Percentiles rank a stretch among this genome's conserved stretches.
Evolutionary conservation across 1,140 invertebrate species (phyloP).

Genomic region (Maconellicoccus hirsutus): DNA sequence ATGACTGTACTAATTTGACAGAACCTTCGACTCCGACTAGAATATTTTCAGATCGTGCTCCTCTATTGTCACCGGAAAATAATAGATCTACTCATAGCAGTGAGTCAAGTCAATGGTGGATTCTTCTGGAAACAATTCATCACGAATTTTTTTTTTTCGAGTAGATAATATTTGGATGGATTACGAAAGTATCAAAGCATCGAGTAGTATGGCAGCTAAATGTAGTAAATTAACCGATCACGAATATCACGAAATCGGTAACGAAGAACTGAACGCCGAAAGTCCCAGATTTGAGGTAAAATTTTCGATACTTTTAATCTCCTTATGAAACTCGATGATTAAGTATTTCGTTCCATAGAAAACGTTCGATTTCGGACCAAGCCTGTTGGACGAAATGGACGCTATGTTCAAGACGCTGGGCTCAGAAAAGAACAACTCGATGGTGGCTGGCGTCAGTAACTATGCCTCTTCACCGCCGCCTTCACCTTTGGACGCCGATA

Average conservation of each 20-base stretch:
- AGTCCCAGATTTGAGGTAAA: constrained; percentile 41
- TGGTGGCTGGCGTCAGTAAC: constrained; percentile 25
- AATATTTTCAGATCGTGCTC: constrained; percentile 40
- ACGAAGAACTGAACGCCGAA: constrained; percentile 55
- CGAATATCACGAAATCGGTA: constrained; percentile 86
- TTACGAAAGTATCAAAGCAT: constrained; percentile 11
- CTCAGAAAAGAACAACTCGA: constrained; percentile 28
- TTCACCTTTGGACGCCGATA: constrained; percentile 46
- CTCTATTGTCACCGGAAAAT: constrained; percentile 35
- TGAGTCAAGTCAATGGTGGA: constrained; percentile 13
- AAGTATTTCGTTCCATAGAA: constrained; percentile 39
- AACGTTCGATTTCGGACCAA: constrained; percentile 81
- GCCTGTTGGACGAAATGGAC: constrained; percentile 89
- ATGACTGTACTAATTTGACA: constrained; percentile 46
- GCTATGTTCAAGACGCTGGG: constrained; percentile 74
- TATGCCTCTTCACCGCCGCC: constrained; percentile 36
- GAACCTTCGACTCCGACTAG: constrained; percentile 35
- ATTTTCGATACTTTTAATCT: neutral
- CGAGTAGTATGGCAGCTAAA: neutral
- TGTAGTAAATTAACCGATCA: constrained; percentile 29
- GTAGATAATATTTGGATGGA: constrained; percentile 23
- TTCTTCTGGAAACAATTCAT: too few species aligned
- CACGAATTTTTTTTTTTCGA: neutral
- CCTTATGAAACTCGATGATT: neutral
- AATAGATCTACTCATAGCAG: constrained; percentile 27